Percentiles rank a stretch among this genome's conserved stretches.
Evolutionary conservation across 2,797 vertebrate species (phyloP).

Genomic region (Euthynnus affinis): DNA sequence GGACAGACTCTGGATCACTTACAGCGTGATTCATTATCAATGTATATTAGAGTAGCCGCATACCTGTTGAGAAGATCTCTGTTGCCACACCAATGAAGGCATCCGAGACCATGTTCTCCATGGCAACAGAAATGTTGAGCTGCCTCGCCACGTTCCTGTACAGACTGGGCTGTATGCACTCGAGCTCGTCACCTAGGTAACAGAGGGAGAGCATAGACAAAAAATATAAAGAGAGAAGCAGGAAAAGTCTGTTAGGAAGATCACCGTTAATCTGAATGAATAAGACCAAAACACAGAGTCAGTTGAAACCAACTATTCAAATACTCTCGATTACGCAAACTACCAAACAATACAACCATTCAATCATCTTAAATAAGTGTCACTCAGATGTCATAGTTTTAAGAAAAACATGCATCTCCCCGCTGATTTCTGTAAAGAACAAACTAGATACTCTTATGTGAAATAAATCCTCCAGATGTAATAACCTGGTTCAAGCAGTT

Average conservation of each 20-base stretch:
- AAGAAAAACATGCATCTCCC: slow-evolving; percentile 2
- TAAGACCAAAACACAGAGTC: neutral
- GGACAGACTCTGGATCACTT: no score
- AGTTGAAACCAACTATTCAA: neutral
- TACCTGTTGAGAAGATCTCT: slow-evolving; percentile 96
- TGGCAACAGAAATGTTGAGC: slow-evolving; percentile 92
- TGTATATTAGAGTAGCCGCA: slow-evolving; percentile 10
- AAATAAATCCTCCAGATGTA: slow-evolving; percentile 15
- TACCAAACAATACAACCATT: neutral
- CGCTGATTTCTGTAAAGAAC: neutral
- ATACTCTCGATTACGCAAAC: neutral
- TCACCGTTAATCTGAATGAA: slow-evolving; percentile 1
- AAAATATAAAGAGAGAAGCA: neutral
- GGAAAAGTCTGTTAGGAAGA: slow-evolving; percentile 20
- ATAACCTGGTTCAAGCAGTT: slow-evolving; percentile 14
- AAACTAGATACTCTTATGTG: neutral
- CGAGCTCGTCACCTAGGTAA: slow-evolving; percentile 93
- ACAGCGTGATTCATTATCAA: neutral
- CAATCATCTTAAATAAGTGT: neutral
- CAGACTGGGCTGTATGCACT: slow-evolving; percentile 92
- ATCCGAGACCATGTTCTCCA: slow-evolving; percentile 92
- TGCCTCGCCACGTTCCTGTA: slow-evolving; percentile 95
- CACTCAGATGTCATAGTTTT: neutral
- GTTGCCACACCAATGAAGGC: slow-evolving; percentile 94
- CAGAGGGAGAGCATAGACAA: slow-evolving; percentile 45